These are phyloP conservation scores for Buteo buteo DNA, from an alignment of 2,113 vertebrate genomes.

Conservation along the genomic window DNA sequence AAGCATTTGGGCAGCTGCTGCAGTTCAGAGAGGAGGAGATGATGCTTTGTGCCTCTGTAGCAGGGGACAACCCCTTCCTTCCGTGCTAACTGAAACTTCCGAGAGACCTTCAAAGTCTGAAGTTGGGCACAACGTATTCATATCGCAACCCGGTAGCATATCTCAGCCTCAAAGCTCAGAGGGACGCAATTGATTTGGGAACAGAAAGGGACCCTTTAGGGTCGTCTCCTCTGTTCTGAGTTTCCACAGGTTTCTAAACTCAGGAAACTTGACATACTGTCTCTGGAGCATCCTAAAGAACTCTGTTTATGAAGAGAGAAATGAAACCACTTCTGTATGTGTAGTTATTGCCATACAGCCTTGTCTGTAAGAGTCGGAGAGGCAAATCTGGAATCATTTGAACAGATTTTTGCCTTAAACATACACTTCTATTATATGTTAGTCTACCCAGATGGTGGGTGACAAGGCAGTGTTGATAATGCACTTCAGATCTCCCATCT, in stretches of 20 bases:
- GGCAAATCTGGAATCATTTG: background rate
- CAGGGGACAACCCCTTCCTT: background rate
- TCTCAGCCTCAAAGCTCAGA: background rate
- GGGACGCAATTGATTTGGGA: background rate
- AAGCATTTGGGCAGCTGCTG: background rate
- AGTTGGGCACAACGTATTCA: background rate
- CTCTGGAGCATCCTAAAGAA: background rate
- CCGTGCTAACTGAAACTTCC: background rate
- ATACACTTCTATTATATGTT: background rate
- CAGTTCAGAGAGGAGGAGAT: background rate
- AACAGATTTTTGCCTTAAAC: background rate
- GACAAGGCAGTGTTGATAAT: background rate
- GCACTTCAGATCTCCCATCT: background rate
- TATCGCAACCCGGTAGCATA: background rate
- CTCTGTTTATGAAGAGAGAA: background rate
- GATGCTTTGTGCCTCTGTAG: background rate
- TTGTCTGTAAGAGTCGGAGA: background rate
- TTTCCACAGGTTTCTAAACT: background rate
- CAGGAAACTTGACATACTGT: background rate
- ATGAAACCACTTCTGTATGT: background rate
- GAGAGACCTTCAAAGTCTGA: background rate
- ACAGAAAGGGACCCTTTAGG: background rate
- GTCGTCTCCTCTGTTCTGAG: background rate
- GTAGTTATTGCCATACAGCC: background rate
- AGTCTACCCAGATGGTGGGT: background rate